These are phyloP conservation scores for Thamnophis sirtalis DNA, from an alignment of 2,113 vertebrate species.

Conservation along the genomic window DNA sequence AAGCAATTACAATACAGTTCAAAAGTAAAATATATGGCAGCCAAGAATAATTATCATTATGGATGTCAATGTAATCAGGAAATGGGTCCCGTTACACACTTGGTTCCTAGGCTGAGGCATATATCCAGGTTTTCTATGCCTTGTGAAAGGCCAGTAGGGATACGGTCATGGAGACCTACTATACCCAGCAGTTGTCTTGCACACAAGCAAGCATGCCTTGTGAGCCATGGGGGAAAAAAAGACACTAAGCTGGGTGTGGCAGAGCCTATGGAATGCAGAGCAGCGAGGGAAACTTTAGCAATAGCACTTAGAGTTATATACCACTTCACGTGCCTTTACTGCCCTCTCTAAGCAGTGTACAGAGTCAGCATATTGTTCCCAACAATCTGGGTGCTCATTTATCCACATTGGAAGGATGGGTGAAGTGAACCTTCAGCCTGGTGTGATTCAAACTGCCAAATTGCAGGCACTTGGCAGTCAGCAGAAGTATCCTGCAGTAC, in stretches of 20 bases:
- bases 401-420: too few species aligned
- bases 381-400: too few species aligned
- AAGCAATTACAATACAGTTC: not conserved
- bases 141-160: not conserved
- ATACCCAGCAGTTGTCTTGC: not conserved
- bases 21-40: not conserved
- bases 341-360: too few species aligned
- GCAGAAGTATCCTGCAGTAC: too few species aligned
- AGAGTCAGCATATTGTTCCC: too few species aligned
- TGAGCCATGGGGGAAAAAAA: not conserved
- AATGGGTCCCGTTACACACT: not conserved
- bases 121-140: not conserved
- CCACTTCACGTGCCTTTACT: too few species aligned
- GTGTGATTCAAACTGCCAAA: too few species aligned
- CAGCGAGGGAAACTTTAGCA: not conserved
- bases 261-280: not conserved
- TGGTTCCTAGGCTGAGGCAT: not conserved
- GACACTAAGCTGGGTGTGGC: not conserved
- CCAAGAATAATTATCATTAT: not conserved
- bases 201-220: not conserved
- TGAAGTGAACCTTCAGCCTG: too few species aligned
- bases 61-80: not conserved
- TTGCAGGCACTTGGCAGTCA: too few species aligned
- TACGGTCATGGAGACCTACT: not conserved
- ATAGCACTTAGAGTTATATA: too few species aligned